These are phyloP conservation scores for Mormyrus hasselquistii DNA, from an alignment of 2,797 vertebrate genomes.

Conservation along the genomic window DNA sequence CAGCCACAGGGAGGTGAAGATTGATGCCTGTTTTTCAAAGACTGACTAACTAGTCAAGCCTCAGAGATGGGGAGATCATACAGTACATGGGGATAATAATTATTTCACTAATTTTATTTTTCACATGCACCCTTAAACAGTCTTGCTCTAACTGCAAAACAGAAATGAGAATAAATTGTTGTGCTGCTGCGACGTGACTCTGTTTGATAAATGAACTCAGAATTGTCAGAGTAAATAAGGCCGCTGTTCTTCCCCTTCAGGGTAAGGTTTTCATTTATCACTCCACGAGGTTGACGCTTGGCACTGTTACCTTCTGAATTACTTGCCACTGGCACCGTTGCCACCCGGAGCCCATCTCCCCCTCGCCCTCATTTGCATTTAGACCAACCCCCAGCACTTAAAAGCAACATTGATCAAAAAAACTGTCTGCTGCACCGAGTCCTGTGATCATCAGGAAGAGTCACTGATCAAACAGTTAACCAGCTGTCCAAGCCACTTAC, in stretches of 20 bases:
- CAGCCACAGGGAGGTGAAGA: background rate
- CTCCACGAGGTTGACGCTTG: background rate
- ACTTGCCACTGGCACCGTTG: background rate
- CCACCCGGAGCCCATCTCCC: background rate
- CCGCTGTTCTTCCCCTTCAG: background rate
- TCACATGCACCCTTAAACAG: background rate
- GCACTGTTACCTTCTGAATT: background rate
- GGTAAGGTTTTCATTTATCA: background rate
- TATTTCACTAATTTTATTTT: background rate
- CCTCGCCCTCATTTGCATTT: conserved; percentile 12
- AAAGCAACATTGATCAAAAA: conserved; percentile 27
- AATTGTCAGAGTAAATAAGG: background rate
- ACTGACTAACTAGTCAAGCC: background rate
- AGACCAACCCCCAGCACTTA: conserved; percentile 18
- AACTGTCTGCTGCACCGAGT: background rate
- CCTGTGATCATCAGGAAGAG: conserved; percentile 1
- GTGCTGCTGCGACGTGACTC: background rate
- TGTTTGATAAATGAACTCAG: background rate
- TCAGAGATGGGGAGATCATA: background rate
- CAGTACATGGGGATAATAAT: background rate
- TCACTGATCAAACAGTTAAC: conserved; percentile 16
- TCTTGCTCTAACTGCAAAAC: background rate
- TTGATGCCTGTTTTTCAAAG: background rate
- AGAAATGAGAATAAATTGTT: background rate
- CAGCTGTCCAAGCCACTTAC: conserved; percentile 6